These are phyloP conservation scores for Orthosia incerta DNA, from an alignment of 2,888 invertebrate genomes.

Conservation along the genomic window DNA sequence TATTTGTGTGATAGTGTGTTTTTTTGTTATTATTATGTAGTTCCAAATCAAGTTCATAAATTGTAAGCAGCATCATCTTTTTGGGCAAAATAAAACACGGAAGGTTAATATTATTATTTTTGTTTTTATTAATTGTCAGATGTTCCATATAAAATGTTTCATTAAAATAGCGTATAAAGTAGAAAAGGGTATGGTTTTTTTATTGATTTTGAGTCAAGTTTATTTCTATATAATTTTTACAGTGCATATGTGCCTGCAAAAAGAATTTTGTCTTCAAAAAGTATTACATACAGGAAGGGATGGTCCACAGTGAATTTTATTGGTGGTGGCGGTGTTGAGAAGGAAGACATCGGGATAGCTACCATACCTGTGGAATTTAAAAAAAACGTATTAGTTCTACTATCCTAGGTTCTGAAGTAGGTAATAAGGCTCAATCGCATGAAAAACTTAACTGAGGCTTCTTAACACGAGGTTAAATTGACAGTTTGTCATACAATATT, in stretches of 20 bases:
- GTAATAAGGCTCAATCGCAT: too few relatives aligned
- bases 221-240: conserved; percentile 3
- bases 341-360: conserved; percentile 29
- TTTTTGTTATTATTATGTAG: too few relatives aligned
- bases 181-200: background rate
- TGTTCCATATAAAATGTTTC: background rate
- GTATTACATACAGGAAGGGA: conserved; percentile 63
- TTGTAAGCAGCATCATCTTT: background rate
- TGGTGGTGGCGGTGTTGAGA: conserved; percentile 46
- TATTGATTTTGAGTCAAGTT: background rate
- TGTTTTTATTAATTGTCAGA: conserved; percentile 16
- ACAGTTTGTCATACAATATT: too few relatives aligned
- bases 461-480: too few relatives aligned
- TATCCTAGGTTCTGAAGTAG: background rate
- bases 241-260: conserved; percentile 61
- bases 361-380: conserved; percentile 30
- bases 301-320: conserved; percentile 60
- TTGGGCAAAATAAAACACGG: conserved; percentile 30
- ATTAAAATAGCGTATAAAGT: background rate
- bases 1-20: too few relatives aligned
- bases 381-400: conserved; percentile 16
- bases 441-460: too few relatives aligned
- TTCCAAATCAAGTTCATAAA: too few relatives aligned
- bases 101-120: background rate
- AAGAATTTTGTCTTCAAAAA: conserved; percentile 62